phyloP scores from a whole-genome alignment of 2,797 vertebrate genomes.

The Pitangus sulphuratus region DNA sequence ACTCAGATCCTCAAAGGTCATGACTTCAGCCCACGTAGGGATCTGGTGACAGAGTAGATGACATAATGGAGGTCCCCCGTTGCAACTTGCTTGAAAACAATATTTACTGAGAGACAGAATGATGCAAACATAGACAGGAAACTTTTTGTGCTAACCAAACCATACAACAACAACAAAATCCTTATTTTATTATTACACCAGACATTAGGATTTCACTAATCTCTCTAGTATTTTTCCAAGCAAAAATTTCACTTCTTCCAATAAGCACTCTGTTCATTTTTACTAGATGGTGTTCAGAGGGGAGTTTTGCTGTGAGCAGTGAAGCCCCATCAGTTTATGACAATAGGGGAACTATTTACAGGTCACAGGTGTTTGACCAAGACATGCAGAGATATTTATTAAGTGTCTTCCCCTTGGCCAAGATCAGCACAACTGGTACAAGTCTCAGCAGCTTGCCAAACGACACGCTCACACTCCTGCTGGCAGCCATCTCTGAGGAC shows the following conservation, averaged over 20 bases:
- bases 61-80: not conserved
- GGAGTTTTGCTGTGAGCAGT: not conserved
- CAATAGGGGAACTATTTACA: not conserved
- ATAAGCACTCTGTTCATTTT: not conserved
- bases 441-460: not conserved
- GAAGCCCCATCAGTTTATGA: not conserved
- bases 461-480: not conserved
- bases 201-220: not conserved
- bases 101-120: not conserved
- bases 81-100: not conserved
- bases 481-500: not conserved
- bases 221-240: not conserved
- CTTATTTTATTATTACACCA: not conserved
- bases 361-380: not conserved
- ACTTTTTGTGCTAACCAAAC: not conserved
- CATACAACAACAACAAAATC: not conserved
- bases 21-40: not conserved
- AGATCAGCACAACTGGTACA: not conserved
- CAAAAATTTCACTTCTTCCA: not conserved
- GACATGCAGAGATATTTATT: not conserved
- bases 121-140: not conserved
- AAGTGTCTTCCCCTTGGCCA: not conserved
- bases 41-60: not conserved
- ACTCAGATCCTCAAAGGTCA: not conserved
- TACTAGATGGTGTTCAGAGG: not conserved